These are phyloP conservation scores for Heliconius charithonia DNA, from an alignment of 2,888 invertebrate species.

Conservation along the genomic window DNA sequence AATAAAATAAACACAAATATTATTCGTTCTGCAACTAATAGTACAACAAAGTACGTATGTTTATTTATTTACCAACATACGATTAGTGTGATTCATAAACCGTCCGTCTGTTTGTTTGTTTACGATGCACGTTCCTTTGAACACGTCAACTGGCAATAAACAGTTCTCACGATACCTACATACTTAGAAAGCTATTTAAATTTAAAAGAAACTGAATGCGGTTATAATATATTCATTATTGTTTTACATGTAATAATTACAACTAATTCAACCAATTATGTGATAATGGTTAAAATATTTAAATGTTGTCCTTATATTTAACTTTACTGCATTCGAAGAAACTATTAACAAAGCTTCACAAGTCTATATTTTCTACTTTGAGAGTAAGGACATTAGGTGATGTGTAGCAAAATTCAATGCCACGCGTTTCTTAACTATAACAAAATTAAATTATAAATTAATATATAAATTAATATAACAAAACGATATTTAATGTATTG, in stretches of 20 bases:
- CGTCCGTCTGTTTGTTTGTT: conserved; percentile 38
- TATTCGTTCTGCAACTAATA: neutral
- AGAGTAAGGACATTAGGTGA: neutral
- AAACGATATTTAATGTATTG: neutral
- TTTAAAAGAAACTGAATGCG: conserved; percentile 7
- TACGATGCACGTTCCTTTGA: conserved; percentile 32
- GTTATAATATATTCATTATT: neutral
- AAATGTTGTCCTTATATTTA: neutral
- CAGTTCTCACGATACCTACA: conserved; percentile 21
- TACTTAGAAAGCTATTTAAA: conserved; percentile 12
- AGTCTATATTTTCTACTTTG: neutral
- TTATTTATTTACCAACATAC: conserved; percentile 22
- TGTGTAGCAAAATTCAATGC: neutral
- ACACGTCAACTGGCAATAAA: conserved; percentile 36
- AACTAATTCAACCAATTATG: neutral
- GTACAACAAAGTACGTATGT: neutral
- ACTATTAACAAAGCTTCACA: neutral
- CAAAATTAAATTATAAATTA: too few relatives aligned
- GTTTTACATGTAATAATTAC: neutral
- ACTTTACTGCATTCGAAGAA: neutral
- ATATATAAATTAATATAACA: too few relatives aligned
- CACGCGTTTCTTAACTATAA: neutral
- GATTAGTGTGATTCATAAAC: conserved; percentile 37
- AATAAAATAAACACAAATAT: conserved; percentile 5
- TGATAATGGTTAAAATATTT: neutral